These are phyloP conservation scores for Geodia barretti DNA, from an alignment of 37 sponge, comb jelly and placozoan species.

Conservation along the genomic window DNA sequence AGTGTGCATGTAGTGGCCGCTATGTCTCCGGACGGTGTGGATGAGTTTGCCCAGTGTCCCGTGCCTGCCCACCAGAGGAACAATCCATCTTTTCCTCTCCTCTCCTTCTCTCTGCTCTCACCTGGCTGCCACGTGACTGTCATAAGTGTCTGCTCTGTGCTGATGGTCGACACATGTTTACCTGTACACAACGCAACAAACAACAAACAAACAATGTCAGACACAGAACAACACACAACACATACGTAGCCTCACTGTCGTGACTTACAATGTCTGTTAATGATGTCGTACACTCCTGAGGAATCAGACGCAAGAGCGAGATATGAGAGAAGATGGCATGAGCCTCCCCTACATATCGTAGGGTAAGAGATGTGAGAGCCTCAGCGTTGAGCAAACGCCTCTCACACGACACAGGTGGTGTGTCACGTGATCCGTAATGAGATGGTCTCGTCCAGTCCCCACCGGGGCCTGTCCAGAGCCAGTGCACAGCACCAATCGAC, in stretches of 20 bases:
- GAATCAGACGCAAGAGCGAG: neutral
- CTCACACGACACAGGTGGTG: slow-evolving; percentile 90
- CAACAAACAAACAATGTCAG: too few relatives aligned
- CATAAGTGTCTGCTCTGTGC: slow-evolving; percentile 84
- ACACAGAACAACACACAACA: too few relatives aligned
- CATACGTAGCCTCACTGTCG: slow-evolving; percentile 72
- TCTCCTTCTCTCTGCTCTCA: neutral
- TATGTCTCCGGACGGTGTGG: slow-evolving; percentile 73
- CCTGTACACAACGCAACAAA: too few relatives aligned
- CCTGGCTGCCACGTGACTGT: slow-evolving; percentile 85
- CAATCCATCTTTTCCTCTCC: neutral
- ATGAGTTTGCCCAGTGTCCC: slow-evolving; percentile 82
- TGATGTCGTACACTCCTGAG: slow-evolving; percentile 54
- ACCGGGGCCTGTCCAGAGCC: slow-evolving; percentile 74
- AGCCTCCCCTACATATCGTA: too few relatives aligned
- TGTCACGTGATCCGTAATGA: slow-evolving; percentile 88
- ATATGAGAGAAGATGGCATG: neutral
- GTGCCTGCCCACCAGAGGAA: slow-evolving; percentile 24
- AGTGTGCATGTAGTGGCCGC: slow-evolving; percentile 69
- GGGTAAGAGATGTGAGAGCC: too few relatives aligned
- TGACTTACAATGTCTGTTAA: slow-evolving; percentile 77
- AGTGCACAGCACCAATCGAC: too few relatives aligned
- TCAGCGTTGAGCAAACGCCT: slow-evolving; percentile 46
- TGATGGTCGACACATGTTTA: slow-evolving; percentile 91
- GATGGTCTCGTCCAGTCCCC: slow-evolving; percentile 75